phyloP scores from a whole-genome alignment of 1,140 invertebrate genomes.

The Aphelinus atriplicis region DNA sequence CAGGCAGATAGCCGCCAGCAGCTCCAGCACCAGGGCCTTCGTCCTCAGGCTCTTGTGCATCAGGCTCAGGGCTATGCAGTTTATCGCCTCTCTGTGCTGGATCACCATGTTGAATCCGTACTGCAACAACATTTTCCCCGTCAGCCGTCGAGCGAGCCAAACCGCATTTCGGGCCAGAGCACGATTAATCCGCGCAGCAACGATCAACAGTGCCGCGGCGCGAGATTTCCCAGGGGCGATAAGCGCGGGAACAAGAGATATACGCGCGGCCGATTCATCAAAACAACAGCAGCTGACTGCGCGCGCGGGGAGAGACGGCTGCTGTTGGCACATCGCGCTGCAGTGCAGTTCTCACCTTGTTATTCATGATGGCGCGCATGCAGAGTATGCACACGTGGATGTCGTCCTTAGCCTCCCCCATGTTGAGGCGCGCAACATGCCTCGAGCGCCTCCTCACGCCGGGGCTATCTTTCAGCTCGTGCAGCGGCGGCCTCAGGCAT shows the following conservation, averaged over 20 bases:
- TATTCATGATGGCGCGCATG: slow-evolving; percentile 99
- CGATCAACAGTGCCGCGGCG: too few relatives aligned
- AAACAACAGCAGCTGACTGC: too few relatives aligned
- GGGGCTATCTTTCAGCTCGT: slow-evolving; percentile 75
- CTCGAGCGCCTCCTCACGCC: slow-evolving; percentile 79
- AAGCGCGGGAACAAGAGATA: too few relatives aligned
- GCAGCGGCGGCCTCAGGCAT: slow-evolving; percentile 70
- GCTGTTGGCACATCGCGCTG: slow-evolving; percentile 4
- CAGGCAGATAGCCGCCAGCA: slow-evolving; percentile 94
- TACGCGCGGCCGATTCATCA: too few relatives aligned
- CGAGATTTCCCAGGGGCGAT: too few relatives aligned
- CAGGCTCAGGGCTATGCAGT: slow-evolving; percentile 96
- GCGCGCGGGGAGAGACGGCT: not conserved
- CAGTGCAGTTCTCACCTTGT: slow-evolving; percentile 77
- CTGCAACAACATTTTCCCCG: slow-evolving; percentile 67
- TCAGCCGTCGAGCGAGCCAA: too few relatives aligned
- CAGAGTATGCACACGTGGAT: slow-evolving; percentile 99
- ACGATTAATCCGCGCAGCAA: too few relatives aligned
- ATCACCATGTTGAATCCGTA: slow-evolving; percentile 99
- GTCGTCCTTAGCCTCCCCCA: slow-evolving; percentile 98
- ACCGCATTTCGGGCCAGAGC: too few relatives aligned
- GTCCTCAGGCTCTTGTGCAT: slow-evolving; percentile 97
- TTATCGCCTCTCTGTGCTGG: slow-evolving; percentile 96
- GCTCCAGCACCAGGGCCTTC: slow-evolving; percentile 95
- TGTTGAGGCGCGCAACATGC: slow-evolving; percentile 90